Percentiles rank a stretch among this genome's conserved stretches.
These are phyloP conservation scores for Plectrocnemia conspersa DNA, from an alignment of 1,140 invertebrate genomes.

Conservation along the genomic window DNA sequence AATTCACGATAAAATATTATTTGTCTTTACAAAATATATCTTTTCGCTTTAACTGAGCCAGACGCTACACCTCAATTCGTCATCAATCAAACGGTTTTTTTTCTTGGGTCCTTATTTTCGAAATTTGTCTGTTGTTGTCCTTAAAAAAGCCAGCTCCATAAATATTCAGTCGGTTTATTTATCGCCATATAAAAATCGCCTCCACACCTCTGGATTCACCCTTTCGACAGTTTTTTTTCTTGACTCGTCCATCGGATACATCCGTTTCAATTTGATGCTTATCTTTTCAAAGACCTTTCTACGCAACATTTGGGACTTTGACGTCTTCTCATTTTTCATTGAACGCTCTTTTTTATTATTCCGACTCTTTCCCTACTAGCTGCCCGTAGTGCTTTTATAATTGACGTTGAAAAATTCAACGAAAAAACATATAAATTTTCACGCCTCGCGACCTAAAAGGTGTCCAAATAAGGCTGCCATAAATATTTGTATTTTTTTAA, in stretches of 20 bases:
- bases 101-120: conserved; percentile 6
- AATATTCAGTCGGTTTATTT: conserved; percentile 24
- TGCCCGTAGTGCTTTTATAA: conserved; percentile 9
- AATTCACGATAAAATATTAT: too few relatives aligned
- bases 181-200: conserved; percentile 22
- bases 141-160: conserved; percentile 7
- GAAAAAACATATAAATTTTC: background rate
- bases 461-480: too few relatives aligned
- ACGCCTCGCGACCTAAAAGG: too few relatives aligned
- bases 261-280: conserved; percentile 28
- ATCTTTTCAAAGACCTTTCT: conserved; percentile 22
- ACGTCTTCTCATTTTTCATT: conserved; percentile 32
- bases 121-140: conserved; percentile 21
- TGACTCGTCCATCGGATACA: conserved; percentile 11
- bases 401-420: conserved; percentile 29
- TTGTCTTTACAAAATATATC: too few relatives aligned
- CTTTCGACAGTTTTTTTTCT: conserved; percentile 18
- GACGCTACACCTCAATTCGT: too few relatives aligned
- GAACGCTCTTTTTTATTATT: conserved; percentile 24
- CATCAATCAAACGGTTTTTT: too few relatives aligned
- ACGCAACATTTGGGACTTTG: conserved; percentile 12
- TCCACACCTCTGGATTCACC: conserved; percentile 22
- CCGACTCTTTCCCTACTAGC: background rate
- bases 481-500: too few relatives aligned
- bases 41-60: too few relatives aligned